These are phyloP conservation scores for Vesta saturnalis DNA, from an alignment of 2,888 invertebrate genomes.

Conservation along the genomic window DNA sequence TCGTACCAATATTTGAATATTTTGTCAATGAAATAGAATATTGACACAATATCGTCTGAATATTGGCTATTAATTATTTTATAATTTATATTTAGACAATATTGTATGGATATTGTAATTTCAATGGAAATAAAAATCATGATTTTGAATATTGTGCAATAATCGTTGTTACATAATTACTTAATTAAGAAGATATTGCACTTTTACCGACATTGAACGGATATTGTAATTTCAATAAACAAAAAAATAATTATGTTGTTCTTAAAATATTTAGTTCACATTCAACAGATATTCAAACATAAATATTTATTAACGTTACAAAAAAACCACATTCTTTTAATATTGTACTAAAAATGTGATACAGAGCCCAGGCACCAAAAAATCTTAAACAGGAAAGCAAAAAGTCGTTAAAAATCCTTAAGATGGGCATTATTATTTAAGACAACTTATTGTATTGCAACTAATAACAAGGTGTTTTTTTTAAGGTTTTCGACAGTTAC, in stretches of 20 bases:
- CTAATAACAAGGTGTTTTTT: too few relatives aligned
- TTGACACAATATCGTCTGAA: not conserved
- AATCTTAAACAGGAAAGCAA: too few relatives aligned
- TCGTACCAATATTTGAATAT: too few relatives aligned
- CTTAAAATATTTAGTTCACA: not conserved
- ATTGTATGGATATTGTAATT: not conserved
- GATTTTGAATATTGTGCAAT: not conserved
- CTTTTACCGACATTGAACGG: not conserved
- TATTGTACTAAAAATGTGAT: too few relatives aligned
- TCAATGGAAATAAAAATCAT: not conserved
- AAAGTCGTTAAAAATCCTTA: too few relatives aligned
- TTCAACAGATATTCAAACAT: not conserved
- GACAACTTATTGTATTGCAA: too few relatives aligned
- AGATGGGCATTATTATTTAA: too few relatives aligned
- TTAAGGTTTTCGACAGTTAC: too few relatives aligned
- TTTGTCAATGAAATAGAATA: not conserved
- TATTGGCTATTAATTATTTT: too few relatives aligned
- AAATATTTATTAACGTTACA: not conserved
- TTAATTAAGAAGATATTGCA: too few relatives aligned
- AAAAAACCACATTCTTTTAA: not conserved
- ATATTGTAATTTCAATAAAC: not conserved
- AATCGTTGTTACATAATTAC: not conserved
- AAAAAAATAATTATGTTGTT: not conserved
- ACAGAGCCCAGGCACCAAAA: too few relatives aligned
- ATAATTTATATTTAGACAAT: not conserved